Conservation (phyloP, 2,113 vertebrate genomes). For the Colistium nudipinnis region DNA sequence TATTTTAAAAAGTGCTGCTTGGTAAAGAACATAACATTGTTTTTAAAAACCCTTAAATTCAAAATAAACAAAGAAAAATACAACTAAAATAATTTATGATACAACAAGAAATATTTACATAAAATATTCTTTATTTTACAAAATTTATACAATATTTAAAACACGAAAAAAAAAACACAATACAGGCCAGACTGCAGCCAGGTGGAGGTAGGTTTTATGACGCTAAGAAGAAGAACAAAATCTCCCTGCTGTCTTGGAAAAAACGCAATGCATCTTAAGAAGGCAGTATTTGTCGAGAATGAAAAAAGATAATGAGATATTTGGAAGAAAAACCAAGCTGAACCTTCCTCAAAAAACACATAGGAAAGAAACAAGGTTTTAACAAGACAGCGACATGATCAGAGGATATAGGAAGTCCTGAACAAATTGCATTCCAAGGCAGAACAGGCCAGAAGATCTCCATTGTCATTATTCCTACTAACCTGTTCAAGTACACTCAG, state of each 20-base stretch:
- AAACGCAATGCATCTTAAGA: conserved; percentile 16
- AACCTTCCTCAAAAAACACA: conserved; percentile 1
- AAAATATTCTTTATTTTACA: conserved; percentile 65
- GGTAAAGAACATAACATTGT: conserved; percentile 62
- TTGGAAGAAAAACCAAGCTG: not conserved
- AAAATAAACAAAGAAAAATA: conserved; percentile 43
- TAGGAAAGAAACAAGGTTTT: conserved; percentile 25
- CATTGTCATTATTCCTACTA: not conserved
- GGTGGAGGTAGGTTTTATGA: conserved; percentile 79
- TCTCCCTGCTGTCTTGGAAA: conserved; percentile 1
- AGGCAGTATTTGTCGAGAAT: conserved; percentile 5
- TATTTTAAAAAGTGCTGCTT: conserved; percentile 68
- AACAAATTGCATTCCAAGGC: conserved; percentile 53
- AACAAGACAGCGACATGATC: conserved; percentile 17
- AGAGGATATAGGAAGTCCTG: conserved; percentile 27
- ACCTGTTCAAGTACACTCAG: conserved; percentile 33
- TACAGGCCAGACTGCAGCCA: conserved; percentile 47
- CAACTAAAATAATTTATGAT: conserved; percentile 80
- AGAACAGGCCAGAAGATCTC: conserved; percentile 41
- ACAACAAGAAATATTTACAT: conserved; percentile 73
- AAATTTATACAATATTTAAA: conserved; percentile 69
- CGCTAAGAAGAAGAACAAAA: conserved; percentile 36
- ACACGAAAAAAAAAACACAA: conserved; percentile 18
- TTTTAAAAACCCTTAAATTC: conserved; percentile 50
- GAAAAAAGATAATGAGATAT: not conserved